Evolutionary conservation across 2,888 invertebrate genomes (phyloP).

Genomic region (Dicyrtoma fusca): DNA sequence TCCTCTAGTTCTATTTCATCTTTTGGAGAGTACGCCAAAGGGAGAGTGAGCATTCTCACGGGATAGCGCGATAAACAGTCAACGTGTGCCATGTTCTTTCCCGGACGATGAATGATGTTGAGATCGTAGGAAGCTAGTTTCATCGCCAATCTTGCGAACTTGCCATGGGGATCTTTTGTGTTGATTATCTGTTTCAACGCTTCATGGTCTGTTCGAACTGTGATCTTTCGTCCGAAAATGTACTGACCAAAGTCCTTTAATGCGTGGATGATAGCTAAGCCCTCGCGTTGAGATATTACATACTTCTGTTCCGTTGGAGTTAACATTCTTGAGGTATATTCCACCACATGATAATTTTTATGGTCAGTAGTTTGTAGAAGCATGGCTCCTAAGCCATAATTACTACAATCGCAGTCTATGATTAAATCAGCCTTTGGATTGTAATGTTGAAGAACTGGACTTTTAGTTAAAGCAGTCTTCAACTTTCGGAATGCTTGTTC

Average conservation of each 20-base stretch:
- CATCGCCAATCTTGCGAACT: slow-evolving; percentile 48
- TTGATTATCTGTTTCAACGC: slow-evolving; percentile 42
- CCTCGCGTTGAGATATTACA: slow-evolving; percentile 49
- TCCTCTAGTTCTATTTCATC: not conserved
- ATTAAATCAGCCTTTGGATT: not conserved
- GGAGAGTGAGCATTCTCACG: not conserved
- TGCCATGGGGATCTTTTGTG: slow-evolving; percentile 42
- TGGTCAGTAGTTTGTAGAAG: not conserved
- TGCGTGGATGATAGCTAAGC: slow-evolving; percentile 31
- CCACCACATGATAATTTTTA: not conserved
- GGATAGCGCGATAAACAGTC: not conserved
- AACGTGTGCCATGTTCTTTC: slow-evolving; percentile 14
- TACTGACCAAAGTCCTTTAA: not conserved
- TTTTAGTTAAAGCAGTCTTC: slow-evolving; percentile 16
- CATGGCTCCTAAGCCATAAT: slow-evolving; percentile 24
- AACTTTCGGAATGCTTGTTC: slow-evolving; percentile 22
- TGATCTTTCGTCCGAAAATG: not conserved
- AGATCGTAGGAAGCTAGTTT: slow-evolving; percentile 44
- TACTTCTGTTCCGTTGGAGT: slow-evolving; percentile 25
- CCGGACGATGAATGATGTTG: slow-evolving; percentile 36
- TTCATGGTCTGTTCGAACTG: slow-evolving; percentile 51
- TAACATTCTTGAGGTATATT: not conserved
- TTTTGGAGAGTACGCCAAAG: not conserved
- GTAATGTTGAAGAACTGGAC: slow-evolving; percentile 18
- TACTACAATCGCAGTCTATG: slow-evolving; percentile 5